Evolutionary conservation across 2,113 vertebrate species (phyloP).

Genomic region (Trogon melanurus): DNA sequence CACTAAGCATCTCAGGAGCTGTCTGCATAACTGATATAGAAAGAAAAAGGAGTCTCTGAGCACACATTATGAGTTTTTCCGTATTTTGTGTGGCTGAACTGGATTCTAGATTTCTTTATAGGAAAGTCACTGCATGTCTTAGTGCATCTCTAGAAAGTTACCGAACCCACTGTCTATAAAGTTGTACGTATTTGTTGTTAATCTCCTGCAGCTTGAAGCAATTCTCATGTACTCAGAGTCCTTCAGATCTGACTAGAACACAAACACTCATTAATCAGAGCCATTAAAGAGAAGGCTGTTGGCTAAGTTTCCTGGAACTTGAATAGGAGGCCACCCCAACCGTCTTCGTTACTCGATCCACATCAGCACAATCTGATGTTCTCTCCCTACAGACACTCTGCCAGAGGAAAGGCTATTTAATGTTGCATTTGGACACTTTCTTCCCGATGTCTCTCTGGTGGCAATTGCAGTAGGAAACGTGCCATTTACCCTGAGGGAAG

Average conservation of each 20-base stretch:
- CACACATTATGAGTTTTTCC: not conserved
- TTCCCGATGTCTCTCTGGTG: conserved; percentile 75
- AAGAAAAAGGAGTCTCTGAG: not conserved
- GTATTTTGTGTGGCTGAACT: not conserved
- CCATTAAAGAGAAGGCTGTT: conserved; percentile 57
- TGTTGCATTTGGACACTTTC: conserved; percentile 75
- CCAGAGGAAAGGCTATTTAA: conserved; percentile 74
- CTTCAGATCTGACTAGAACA: conserved; percentile 61
- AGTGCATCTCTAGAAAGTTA: conserved; percentile 19
- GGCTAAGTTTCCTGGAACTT: conserved; percentile 57
- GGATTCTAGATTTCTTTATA: conserved; percentile 1
- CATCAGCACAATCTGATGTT: conserved; percentile 43
- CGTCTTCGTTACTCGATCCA: not conserved
- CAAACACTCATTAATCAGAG: conserved; percentile 68
- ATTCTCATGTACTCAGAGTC: conserved; percentile 41
- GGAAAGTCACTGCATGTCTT: not conserved
- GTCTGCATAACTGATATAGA: not conserved
- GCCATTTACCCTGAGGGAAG: conserved; percentile 69
- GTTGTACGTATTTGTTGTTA: conserved; percentile 39
- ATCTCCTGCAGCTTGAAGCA: conserved; percentile 58
- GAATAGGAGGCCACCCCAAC: conserved; percentile 49
- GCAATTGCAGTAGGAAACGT: conserved; percentile 71
- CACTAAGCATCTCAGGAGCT: not conserved
- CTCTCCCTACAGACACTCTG: conserved; percentile 71
- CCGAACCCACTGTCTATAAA: not conserved